Evolutionary conservation across 2,888 invertebrate genomes (phyloP), one percentile per base, ranked within the genome.

Genomic region (Andrena trimmerana): DNA sequence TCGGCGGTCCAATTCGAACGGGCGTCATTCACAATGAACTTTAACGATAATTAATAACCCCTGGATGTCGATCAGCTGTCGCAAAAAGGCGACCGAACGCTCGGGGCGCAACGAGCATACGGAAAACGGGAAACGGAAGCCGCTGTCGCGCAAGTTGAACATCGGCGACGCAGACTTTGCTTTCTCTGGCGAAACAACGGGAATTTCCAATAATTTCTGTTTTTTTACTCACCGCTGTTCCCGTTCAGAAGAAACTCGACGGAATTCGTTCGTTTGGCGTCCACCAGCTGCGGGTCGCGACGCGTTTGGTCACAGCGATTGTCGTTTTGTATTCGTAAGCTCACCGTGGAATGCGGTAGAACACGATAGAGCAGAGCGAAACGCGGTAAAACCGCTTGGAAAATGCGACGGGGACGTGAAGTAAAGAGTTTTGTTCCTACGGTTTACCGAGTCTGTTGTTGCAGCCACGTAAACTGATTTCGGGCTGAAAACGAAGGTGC

Each of bases 21-120:
- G 10, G 16, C 52, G 33, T 54, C 60, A 29, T 48, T 50, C 50
- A 62, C 48, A 50, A 50, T 20, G 31, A 7, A 13, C 16, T n/a
- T 31, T 20, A 13, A 31, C 50, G 60, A 62, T 60, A 71, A 71
- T 62, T 71, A 71, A 71, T 62, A 48, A 71, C n/a, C 33, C 20
- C 50, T 31, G 59, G 20, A 48, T 60, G 27, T 59, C 48, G 31
- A 48, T 36, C 60, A 71, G 31, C 54, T 20, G 24, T 6, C 72
- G 65, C 31, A 50, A 59, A 70, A 48, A 62, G n/a, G n/a, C 13
- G n/a, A 33, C 10, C 54, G 8, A 52, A 24, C 54, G 20, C 54
- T n/a, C 24, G 20, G 20, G 20, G 20, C 20, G 20, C 6, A 54
- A 20, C 20, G 20, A 54, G 20, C 20, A 2, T 1, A 10, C 54